Conservation (phyloP, 2,888 invertebrate genomes). For the Agrochola lota region DNA sequence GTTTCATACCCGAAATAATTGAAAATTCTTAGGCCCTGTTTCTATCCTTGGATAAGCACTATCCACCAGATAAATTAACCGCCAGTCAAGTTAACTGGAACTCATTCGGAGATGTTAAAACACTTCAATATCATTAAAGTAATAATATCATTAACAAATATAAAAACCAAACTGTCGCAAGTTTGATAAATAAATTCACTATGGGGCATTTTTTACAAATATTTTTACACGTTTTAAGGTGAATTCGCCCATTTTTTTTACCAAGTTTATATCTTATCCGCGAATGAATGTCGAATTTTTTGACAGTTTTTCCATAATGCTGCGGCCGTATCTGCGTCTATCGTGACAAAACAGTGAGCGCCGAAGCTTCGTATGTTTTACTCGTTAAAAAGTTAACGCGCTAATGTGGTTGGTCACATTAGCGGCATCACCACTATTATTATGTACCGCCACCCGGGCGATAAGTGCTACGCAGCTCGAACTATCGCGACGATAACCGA, state of each 20-base stretch:
- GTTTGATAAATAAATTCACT: neutral
- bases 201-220: conserved; percentile 22
- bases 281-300: neutral
- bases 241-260: too few species aligned
- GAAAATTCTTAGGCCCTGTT: neutral
- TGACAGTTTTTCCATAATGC: too few species aligned
- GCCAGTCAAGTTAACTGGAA: neutral
- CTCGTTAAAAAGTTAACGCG: too few species aligned
- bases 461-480: too few species aligned
- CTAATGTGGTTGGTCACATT: too few species aligned
- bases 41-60: neutral
- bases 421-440: too few species aligned
- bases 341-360: too few species aligned
- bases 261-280: too few species aligned
- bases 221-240: neutral
- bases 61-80: conserved; percentile 1
- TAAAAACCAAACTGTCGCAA: neutral
- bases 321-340: too few species aligned
- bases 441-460: too few species aligned
- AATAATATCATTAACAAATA: neutral
- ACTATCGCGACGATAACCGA: too few species aligned
- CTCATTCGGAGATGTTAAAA: neutral
- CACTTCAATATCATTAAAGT: neutral
- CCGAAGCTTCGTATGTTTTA: too few species aligned
- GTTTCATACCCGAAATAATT: neutral